Evolutionary conservation across 2,888 invertebrate species (phyloP), one percentile per base, ranked within the genome.

Genomic region (Nipponacmea schrenckii): DNA sequence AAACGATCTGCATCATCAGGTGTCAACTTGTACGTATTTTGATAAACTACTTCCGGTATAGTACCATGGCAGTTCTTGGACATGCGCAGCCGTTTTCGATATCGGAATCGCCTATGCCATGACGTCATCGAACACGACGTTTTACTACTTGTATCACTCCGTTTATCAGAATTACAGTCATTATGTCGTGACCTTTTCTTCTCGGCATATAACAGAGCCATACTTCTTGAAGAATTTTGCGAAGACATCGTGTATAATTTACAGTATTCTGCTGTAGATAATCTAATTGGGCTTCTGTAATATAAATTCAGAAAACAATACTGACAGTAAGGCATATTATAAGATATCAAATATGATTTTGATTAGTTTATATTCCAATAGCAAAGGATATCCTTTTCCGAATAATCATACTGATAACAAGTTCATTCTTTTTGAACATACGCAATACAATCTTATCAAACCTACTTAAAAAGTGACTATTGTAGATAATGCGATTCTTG

Each of bases 131-230:
- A 56, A 56, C 56, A 24, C 8, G 24, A 20, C 14, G 56, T 56
- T 56, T 56, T 56, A 56, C 56, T 56, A 20, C 56, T 56, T 56
- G 56, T 56, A 56, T 56, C 56, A 56, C 56, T 56, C 8, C 56
- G 56, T 17, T 24, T 56, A 56, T 56, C 56, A 20, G 56, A 56
- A 24, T 56, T 56, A 56, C 56, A 12, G 56, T 56, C 56, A 24
- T 56, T 56, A 10, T 24, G 24, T 12, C 24, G 56, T 10, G 20
- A 56, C 4, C 56, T 56, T 56, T 14, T 56, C 56, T 56, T 56
- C 10, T 56, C 56, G 56, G 56, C 20, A 0, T 12, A 24, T 56
- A 56, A 56, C 24, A 56, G 2, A 0, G 24, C 20, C 20, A 10
- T 20, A 24, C 24, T 24, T 24, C 56, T 3, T 12, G 56, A 24